Evolutionary conservation across 1,140 invertebrate genomes (phyloP), one percentile per base, ranked within the genome.

Genomic region (Zaprionus lachaisei): DNA sequence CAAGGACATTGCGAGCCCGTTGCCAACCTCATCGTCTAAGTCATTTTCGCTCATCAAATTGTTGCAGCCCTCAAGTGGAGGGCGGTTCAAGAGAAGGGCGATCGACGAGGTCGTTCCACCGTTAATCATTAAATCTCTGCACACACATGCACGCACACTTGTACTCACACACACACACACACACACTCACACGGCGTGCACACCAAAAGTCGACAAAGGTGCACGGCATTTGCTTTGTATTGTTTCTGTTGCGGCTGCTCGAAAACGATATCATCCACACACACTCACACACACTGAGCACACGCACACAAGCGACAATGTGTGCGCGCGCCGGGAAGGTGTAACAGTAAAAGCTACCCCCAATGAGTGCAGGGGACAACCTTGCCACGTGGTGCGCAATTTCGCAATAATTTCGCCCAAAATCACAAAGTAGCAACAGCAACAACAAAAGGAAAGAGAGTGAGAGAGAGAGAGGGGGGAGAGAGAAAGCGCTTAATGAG

Each of bases 81-180:
- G 57, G 67, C 73, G 54, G 24, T 37, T 63, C 49, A 9, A 20
- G 77, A 79, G 69, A 47, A 72, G 63, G 54, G 60, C 51, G 38
- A 20, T 7, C 44, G 51, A n/a, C 44, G 79, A 71, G 67, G 80
- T 65, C 60, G 56, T 62, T 61, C 11, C 58, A 79, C 71, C 47
- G 66, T 89, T 87, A 87, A 87, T 90, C 84, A 87, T 81, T 84
- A 89, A 87, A 90, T 87, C 84, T 89, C 81, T 60, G 72, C 78
- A 78, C 57, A 63, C 75, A 75, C 80, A 66, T 72, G 73, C 76
- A 65, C 34, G 54, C 44, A 71, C 54, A 65, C 58, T 31, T 12
- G 4, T 12, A 37, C 31, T 67, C 57, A 55, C 26, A 69, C 15
- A 44, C 47, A 37, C 17, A 20, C 20, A 12, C 11, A 17, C 28